These are phyloP conservation scores for Triops longicaudatus DNA, from an alignment of 1,140 invertebrate species.

Conservation along the genomic window DNA sequence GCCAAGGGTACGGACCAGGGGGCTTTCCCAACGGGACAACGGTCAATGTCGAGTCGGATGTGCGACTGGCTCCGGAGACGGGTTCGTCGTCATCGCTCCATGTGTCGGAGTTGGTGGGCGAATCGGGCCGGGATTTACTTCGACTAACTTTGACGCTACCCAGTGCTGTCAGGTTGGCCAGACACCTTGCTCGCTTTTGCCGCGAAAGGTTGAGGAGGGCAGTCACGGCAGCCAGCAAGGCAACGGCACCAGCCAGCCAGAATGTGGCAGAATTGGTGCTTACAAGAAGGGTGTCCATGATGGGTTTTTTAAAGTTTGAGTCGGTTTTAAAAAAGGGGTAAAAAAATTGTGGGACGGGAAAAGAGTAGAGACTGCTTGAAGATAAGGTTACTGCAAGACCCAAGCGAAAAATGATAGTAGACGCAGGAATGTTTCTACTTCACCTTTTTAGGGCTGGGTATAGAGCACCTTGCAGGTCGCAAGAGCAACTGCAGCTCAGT, in stretches of 20 bases:
- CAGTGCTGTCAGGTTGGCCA: not conserved
- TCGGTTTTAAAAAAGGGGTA: not conserved
- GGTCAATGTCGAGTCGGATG: not conserved
- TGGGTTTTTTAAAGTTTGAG: too few species aligned
- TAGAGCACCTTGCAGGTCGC: constrained; percentile 5
- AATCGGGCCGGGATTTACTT: not conserved
- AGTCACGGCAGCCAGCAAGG: constrained; percentile 13
- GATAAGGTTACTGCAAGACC: not conserved
- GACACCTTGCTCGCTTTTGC: not conserved
- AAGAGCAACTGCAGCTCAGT: constrained; percentile 14
- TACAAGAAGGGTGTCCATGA: not conserved
- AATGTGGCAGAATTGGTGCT: not conserved
- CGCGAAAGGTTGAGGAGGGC: not conserved
- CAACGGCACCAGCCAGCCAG: constrained; percentile 9
- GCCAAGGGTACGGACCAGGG: constrained; percentile 53
- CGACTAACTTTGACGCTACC: not conserved
- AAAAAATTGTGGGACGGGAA: not conserved
- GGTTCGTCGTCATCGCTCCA: not conserved
- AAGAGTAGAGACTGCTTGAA: not conserved
- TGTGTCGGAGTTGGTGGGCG: not conserved
- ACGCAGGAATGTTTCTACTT: constrained; percentile 5
- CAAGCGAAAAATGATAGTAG: not conserved
- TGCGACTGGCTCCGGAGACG: not conserved
- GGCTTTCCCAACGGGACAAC: constrained; percentile 34
- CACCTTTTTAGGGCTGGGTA: not conserved